Percentiles rank a stretch among this genome's conserved stretches.
phyloP scores from a whole-genome alignment of 2,888 invertebrate genomes.

The Pardosa pseudoannulata region DNA sequence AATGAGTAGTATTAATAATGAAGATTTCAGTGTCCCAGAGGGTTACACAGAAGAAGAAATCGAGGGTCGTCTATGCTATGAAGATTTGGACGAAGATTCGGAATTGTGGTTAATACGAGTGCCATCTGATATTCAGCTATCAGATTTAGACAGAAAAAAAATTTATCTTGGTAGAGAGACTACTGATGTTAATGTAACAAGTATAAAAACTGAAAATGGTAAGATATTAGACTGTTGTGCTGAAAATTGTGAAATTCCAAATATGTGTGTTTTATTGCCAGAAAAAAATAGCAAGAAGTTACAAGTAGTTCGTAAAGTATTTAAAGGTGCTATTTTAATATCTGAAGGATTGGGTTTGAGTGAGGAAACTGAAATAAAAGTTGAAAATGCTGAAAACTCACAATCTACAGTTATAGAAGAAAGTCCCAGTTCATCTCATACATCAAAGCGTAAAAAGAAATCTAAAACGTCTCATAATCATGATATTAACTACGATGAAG shows the following conservation, averaged over 20 bases:
- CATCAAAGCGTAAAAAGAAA: neutral
- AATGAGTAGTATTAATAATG: slow-evolving; percentile 6
- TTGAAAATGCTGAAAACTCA: neutral
- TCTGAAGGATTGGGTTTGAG: slow-evolving; percentile 3
- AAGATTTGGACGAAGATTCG: slow-evolving; percentile 46
- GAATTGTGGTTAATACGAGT: slow-evolving; percentile 55
- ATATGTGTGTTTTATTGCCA: slow-evolving; percentile 36
- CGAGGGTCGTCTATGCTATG: slow-evolving; percentile 26
- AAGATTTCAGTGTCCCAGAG: slow-evolving; percentile 17
- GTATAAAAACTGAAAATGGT: neutral
- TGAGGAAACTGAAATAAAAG: neutral
- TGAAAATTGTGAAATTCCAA: slow-evolving; percentile 17
- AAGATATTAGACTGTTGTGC: slow-evolving; percentile 23
- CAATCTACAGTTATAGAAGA: neutral
- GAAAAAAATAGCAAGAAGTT: slow-evolving; percentile 4
- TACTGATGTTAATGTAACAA: neutral
- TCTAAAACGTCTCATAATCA: neutral
- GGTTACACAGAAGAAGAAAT: slow-evolving; percentile 29
- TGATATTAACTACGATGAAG: neutral
- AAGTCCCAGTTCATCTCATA: too few relatives aligned
- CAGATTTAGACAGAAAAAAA: slow-evolving; percentile 30
- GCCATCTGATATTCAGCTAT: slow-evolving; percentile 26
- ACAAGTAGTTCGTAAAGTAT: slow-evolving; percentile 1
- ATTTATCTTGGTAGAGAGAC: neutral
- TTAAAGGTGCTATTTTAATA: slow-evolving; percentile 29